These are phyloP conservation scores for Fundulus diaphanus DNA, from an alignment of 2,797 vertebrate genomes.

Conservation along the genomic window DNA sequence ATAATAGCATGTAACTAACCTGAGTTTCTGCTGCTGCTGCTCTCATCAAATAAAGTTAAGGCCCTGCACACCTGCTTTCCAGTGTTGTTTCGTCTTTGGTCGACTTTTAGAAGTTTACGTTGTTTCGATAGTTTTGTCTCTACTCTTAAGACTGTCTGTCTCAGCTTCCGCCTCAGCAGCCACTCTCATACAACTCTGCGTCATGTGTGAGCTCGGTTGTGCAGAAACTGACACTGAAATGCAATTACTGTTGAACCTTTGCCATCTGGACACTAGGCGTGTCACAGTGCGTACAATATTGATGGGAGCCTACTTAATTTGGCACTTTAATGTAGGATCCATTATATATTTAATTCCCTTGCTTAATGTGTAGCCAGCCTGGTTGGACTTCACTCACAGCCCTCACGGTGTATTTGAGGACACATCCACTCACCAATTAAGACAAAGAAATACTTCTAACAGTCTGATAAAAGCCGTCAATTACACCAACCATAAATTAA, in stretches of 20 bases:
- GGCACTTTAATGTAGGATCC: slow-evolving; percentile 21
- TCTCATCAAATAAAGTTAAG: neutral
- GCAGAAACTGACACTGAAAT: neutral
- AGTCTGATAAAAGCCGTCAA: slow-evolving; percentile 54
- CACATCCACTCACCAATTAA: slow-evolving; percentile 37
- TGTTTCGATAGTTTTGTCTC: neutral
- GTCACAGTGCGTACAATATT: slow-evolving; percentile 18
- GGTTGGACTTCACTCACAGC: slow-evolving; percentile 4
- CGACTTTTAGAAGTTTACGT: neutral
- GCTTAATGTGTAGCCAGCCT: neutral
- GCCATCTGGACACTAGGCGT: slow-evolving; percentile 1
- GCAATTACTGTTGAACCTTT: slow-evolving; percentile 8
- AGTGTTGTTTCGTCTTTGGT: neutral
- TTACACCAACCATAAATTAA: slow-evolving; percentile 55
- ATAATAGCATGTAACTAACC: neutral
- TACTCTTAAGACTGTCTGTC: neutral
- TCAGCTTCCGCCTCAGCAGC: neutral
- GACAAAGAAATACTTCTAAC: slow-evolving; percentile 42
- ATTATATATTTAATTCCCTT: slow-evolving; percentile 25
- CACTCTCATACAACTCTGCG: neutral
- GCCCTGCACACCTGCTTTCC: neutral
- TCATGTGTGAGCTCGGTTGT: neutral
- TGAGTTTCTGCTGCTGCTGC: neutral
- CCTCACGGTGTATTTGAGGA: neutral
- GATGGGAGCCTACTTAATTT: slow-evolving; percentile 22